Conservation (phyloP, 2,888 invertebrate species). For the Chloroclysta siterata region DNA sequence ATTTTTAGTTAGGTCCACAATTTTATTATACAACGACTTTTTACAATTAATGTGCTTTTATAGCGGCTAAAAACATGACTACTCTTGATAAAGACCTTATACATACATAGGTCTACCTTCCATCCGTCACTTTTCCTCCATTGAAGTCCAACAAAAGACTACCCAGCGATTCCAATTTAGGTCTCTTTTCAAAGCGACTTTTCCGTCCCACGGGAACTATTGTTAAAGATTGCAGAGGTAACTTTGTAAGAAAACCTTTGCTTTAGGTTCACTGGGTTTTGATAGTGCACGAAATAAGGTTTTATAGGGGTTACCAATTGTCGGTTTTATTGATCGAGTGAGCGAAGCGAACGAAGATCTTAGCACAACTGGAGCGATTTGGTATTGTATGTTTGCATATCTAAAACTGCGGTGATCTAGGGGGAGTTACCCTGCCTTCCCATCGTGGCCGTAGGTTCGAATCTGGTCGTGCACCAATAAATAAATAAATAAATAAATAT, state of each 20-base stretch:
- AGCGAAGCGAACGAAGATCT: too few species aligned
- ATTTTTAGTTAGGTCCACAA: too few species aligned
- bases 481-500: too few species aligned
- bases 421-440: too few species aligned
- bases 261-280: slow-evolving; percentile 12
- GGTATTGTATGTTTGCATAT: too few species aligned
- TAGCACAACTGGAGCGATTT: too few species aligned
- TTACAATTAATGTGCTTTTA: too few species aligned
- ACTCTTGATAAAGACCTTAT: background rate
- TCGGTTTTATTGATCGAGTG: background rate
- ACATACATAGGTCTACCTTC: background rate
- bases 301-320: background rate
- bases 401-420: too few species aligned
- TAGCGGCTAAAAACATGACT: background rate
- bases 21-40: too few species aligned
- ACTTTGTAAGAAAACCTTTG: slow-evolving; percentile 20
- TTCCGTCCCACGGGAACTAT: slow-evolving; percentile 21
- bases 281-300: slow-evolving; percentile 9
- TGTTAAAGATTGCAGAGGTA: slow-evolving; percentile 22
- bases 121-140: slow-evolving; percentile 15
- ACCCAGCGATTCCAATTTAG: slow-evolving; percentile 25
- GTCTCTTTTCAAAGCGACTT: slow-evolving; percentile 14
- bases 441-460: too few species aligned
- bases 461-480: too few species aligned
- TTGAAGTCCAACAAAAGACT: slow-evolving; percentile 19